phyloP scores from a whole-genome alignment of 2,797 vertebrate genomes.

The Vespertilio murinus region DNA sequence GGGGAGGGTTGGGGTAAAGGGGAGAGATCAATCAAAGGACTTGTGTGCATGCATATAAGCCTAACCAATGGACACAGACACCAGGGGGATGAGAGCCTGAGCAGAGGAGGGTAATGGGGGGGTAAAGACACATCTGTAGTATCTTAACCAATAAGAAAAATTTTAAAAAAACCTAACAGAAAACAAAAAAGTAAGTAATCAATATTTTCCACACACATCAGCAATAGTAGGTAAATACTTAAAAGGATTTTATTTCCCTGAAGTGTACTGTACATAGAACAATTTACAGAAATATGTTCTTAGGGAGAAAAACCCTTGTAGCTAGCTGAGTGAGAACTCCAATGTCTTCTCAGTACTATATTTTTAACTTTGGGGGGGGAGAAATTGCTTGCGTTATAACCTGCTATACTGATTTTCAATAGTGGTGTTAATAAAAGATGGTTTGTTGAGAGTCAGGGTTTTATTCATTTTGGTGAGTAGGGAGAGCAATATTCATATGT shows the following conservation, averaged over 20 bases:
- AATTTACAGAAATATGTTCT: slow-evolving; percentile 4
- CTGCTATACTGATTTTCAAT: slow-evolving; percentile 41
- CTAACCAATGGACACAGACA: too few relatives aligned
- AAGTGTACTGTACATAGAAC: neutral
- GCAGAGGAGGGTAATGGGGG: too few relatives aligned
- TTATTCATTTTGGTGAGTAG: slow-evolving; percentile 34
- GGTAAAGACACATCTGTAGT: too few relatives aligned
- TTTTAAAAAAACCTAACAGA: too few relatives aligned
- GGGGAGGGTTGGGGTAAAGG: too few relatives aligned
- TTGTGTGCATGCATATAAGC: too few relatives aligned
- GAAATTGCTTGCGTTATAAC: slow-evolving; percentile 16
- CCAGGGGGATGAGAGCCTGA: too few relatives aligned
- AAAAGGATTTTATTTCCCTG: slow-evolving; percentile 20
- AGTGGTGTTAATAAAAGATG: slow-evolving; percentile 50
- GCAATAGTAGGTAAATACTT: neutral
- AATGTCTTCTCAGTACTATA: neutral
- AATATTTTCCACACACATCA: neutral
- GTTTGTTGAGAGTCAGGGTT: slow-evolving; percentile 7
- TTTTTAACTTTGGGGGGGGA: slow-evolving; percentile 41
- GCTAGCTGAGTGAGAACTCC: neutral
- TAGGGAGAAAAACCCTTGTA: neutral
- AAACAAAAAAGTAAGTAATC: neutral
- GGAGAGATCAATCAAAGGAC: too few relatives aligned
- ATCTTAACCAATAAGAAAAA: too few relatives aligned
- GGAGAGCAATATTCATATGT: slow-evolving; percentile 22